These are phyloP conservation scores for Tetramorium alpestre DNA, from an alignment of 1,140 invertebrate genomes.

Conservation along the genomic window DNA sequence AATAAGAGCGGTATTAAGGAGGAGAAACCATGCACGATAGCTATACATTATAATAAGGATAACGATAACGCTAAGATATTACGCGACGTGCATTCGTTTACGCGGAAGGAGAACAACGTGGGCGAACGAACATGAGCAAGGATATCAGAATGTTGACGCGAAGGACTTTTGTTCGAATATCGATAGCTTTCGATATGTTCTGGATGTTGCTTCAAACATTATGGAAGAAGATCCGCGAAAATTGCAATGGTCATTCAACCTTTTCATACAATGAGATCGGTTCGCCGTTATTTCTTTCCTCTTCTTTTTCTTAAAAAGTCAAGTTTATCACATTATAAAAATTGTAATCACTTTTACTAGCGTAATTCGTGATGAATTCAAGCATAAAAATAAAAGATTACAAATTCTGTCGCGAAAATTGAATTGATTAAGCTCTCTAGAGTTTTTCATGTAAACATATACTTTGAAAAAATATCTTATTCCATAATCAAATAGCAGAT, in stretches of 20 bases:
- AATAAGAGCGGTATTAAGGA: slow-evolving; percentile 73
- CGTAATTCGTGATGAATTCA: not conserved
- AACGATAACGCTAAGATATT: slow-evolving; percentile 54
- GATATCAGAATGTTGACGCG: not conserved
- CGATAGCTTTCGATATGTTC: not conserved
- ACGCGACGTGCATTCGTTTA: slow-evolving; percentile 36
- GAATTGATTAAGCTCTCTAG: not conserved
- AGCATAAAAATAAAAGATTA: not conserved
- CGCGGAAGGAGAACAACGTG: slow-evolving; percentile 26
- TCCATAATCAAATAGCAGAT: slow-evolving; percentile 9
- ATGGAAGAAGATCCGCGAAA: not conserved
- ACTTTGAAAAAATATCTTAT: not conserved
- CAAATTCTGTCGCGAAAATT: slow-evolving; percentile 2
- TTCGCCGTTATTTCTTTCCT: not conserved
- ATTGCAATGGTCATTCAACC: not conserved
- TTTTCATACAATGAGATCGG: not conserved
- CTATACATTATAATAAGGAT: slow-evolving; percentile 64
- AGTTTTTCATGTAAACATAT: not conserved
- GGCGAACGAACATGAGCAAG: not conserved
- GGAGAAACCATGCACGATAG: slow-evolving; percentile 18
- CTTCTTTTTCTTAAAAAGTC: not conserved
- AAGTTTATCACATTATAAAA: not conserved
- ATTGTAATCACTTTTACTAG: not conserved
- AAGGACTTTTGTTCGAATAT: not conserved
- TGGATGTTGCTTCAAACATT: not conserved